Base-by-base conservation (phyloP, 2,113 vertebrate species). In the Taxidea taxus region DNA sequence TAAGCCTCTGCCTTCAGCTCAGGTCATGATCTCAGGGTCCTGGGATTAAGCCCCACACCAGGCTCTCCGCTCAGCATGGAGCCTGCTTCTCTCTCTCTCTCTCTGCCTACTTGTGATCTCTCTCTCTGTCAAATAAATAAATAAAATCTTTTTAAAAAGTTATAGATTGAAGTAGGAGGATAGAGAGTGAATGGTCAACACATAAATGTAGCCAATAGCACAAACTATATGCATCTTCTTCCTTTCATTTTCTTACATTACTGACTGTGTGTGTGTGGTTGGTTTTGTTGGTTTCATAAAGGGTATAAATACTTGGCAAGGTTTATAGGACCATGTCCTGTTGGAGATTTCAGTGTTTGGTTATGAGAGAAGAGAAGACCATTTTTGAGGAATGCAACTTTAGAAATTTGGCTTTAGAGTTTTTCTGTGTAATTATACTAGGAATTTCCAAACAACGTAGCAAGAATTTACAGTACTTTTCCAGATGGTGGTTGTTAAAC, bases 321-420 rank as follows among this genome's bases (percentile, higher is more conserved):
- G 11, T 91, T 37, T 96, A 44, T 96, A 49, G 13, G 5, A 64
- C 31, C 11, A 10, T 78, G 66, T 93, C 31, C 49, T 77, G 27
- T 64, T 49, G 23, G 34, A 87, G 49, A 60, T 85, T 88, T 94
- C 37, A 70, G 5, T 91, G 6, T 97, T 94, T 91, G 27, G 6
- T 90, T 70, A 27, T 78, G 6, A 95, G 27, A 81, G 13, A 89
- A 95, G 66, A 58, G 85, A 82, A 93, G 81, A 34, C 27, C 49
- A 75, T 25, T 90, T 89, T 0, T 44, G 62, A 60, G 39, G 34
- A 94, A 18, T 74, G 31, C 34, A 31, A 66, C 13, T 91, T 96
- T 7, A 90, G 78, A 96, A 96, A 92, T 96, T 94, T 91, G 86
- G 3, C 75, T 94, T 94, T 90, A 51, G 37, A 64, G 12, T 94